Base-by-base conservation (phyloP, 2,888 invertebrate species). In the Aporophyla lueneburgensis region DNA sequence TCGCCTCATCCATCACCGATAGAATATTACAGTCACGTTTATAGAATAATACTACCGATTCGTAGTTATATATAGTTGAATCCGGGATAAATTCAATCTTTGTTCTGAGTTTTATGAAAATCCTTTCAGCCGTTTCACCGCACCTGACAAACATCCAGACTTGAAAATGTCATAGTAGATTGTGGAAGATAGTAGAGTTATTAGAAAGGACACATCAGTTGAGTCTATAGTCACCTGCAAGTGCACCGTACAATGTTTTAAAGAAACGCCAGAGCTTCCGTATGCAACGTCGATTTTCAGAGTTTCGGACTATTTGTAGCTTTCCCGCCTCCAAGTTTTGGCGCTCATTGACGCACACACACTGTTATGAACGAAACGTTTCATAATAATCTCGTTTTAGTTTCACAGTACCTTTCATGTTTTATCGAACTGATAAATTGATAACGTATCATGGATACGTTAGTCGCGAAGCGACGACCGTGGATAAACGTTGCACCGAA, bases 341-440 rank as follows among this genome's bases (percentile, higher is more conserved):
- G 65, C 63, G 68, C 56, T 68, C 69, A 73, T 66, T 73, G 76
- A 62, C 71, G 61, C 63, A 70, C 68, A 59, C 66, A 69, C 66
- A 70, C 63, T 62, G 74, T 56, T 74, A 49, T 56, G 14, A 69
- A 73, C 58, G 9, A 51, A 80, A 74, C 77, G 68, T 71, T 75
- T 69, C 66, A 63, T 66, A 81, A 78, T 62, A 86, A 79, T 58
- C 74, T 33, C 27, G 49, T 81, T 82, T 81, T 74, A 68, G 63
- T 71, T 81, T 73, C 62, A 58, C 65, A 78, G 51, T 76, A 66
- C 54, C 71, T 76, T 79, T 76, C 80, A 78, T 68, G 66, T 77
- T 82, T 89, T 89, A 89, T 89, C 89, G 58, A 71, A 78, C 72
- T 87, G 89, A 89, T 91, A 90, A 87, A 88, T 80, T 86, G 91